phyloP scores from a whole-genome alignment of 2,888 invertebrate genomes.

The Scaptodrosophila latifasciaeformis region DNA sequence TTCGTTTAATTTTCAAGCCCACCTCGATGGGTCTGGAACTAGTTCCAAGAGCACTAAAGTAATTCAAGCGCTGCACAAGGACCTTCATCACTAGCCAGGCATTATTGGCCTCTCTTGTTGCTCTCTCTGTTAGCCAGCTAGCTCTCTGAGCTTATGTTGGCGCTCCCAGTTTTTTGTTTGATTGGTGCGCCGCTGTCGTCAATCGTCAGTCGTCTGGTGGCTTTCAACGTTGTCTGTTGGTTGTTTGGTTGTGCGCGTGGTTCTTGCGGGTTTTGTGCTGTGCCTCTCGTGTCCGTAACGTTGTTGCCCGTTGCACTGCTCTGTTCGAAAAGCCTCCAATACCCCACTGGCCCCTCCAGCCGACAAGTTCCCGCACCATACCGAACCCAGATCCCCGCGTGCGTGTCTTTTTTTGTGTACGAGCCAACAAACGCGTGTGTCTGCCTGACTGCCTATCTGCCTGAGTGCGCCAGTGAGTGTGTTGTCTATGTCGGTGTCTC shows the following conservation, averaged over 20 bases:
- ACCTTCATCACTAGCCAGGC: conserved; percentile 11
- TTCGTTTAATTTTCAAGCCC: too few species aligned
- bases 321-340: conserved; percentile 16
- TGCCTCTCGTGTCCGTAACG: conserved; percentile 39
- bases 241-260: conserved; percentile 31
- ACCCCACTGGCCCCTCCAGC: not conserved
- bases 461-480: conserved; percentile 20
- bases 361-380: conserved; percentile 2
- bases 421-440: conserved; percentile 39
- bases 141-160: too few species aligned
- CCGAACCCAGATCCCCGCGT: conserved; percentile 25
- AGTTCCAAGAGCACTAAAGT: conserved; percentile 20
- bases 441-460: conserved; percentile 31
- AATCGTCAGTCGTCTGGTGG: conserved; percentile 59
- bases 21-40: too few species aligned
- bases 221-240: conserved; percentile 54
- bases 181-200: not conserved
- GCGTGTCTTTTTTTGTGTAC: conserved; percentile 19
- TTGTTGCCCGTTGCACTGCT: conserved; percentile 23
- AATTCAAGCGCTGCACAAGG: conserved; percentile 35
- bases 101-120: not conserved
- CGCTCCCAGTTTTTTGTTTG: conserved; percentile 3
- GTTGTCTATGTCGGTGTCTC: too few species aligned
- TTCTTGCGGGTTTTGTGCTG: conserved; percentile 55
- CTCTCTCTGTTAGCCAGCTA: not conserved